These are phyloP conservation scores for Tetrao urogallus DNA, from an alignment of 2,113 vertebrate species.

Conservation along the genomic window DNA sequence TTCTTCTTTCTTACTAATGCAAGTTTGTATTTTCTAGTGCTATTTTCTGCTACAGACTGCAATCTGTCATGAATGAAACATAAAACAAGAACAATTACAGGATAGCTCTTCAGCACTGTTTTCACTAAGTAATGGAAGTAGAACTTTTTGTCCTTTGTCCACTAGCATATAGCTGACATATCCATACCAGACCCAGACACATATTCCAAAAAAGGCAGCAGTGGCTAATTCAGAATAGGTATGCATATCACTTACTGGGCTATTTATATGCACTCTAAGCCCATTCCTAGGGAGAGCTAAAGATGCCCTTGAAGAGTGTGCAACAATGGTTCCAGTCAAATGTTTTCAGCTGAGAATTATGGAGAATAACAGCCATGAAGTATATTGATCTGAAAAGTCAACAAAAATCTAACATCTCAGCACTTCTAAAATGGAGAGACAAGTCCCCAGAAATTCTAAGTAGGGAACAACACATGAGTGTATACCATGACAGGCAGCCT, in stretches of 20 bases:
- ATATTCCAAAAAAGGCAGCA: background rate
- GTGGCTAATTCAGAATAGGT: background rate
- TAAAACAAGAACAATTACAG: rapidly evolving
- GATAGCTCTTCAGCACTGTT: background rate
- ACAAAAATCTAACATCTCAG: background rate
- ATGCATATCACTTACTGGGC: background rate
- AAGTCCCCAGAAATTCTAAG: background rate
- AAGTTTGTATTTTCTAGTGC: background rate
- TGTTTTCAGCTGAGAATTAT: background rate
- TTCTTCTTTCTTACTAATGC: background rate
- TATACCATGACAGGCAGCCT: background rate
- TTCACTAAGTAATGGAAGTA: background rate
- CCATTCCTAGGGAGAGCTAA: background rate
- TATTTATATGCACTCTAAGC: background rate
- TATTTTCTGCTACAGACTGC: background rate
- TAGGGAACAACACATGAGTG: background rate
- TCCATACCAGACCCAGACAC: background rate
- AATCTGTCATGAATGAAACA: background rate
- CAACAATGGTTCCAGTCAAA: background rate
- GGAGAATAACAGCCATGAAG: background rate
- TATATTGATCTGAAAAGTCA: background rate
- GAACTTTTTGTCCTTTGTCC: background rate
- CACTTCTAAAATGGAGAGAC: background rate
- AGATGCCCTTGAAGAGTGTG: background rate
- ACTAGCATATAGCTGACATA: background rate